A percentile compares a stretch with the other conserved stretches of the same genome.
Conservation (phyloP, 1,140 invertebrate genomes). For the Drosophila funebris region DNA sequence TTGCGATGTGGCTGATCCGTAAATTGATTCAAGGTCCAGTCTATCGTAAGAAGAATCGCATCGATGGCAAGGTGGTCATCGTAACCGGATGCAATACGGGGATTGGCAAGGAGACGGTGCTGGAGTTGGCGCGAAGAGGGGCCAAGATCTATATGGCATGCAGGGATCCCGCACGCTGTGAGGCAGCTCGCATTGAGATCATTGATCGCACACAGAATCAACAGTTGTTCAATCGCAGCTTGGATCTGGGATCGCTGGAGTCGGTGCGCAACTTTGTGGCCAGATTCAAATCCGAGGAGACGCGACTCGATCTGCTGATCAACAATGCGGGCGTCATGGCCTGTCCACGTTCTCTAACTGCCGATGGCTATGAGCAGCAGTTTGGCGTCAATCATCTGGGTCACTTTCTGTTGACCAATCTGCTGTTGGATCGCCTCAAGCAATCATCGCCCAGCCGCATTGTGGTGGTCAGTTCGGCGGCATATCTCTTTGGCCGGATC, state of each 20-base stretch:
- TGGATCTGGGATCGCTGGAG: conserved; percentile 91
- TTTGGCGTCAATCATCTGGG: conserved; percentile 92
- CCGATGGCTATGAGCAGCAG: conserved; percentile 92
- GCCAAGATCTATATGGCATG: conserved; percentile 94
- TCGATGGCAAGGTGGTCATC: conserved; percentile 83
- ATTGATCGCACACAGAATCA: conserved; percentile 84
- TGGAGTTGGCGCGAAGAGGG: conserved; percentile 90
- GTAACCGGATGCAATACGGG: conserved; percentile 93
- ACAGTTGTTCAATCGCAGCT: conserved; percentile 86
- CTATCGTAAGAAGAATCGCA: conserved; percentile 73
- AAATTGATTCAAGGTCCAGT: conserved; percentile 69
- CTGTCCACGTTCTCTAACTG: conserved; percentile 87
- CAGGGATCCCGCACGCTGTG: conserved; percentile 90
- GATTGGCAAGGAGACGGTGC: conserved; percentile 94
- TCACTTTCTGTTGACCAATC: conserved; percentile 92
- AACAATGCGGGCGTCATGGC: conserved; percentile 96
- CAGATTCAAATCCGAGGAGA: conserved; percentile 85
- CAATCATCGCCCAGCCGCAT: conserved; percentile 85
- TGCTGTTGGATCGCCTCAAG: conserved; percentile 88
- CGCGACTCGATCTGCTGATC: conserved; percentile 91
- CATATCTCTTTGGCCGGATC: conserved; percentile 86
- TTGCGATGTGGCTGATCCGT: conserved; percentile 70
- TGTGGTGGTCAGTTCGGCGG: conserved; percentile 78
- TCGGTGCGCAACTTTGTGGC: conserved; percentile 85
- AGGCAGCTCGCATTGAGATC: conserved; percentile 85